phyloP scores from a whole-genome alignment of 2,797 vertebrate genomes.

The Lagodon rhomboides region DNA sequence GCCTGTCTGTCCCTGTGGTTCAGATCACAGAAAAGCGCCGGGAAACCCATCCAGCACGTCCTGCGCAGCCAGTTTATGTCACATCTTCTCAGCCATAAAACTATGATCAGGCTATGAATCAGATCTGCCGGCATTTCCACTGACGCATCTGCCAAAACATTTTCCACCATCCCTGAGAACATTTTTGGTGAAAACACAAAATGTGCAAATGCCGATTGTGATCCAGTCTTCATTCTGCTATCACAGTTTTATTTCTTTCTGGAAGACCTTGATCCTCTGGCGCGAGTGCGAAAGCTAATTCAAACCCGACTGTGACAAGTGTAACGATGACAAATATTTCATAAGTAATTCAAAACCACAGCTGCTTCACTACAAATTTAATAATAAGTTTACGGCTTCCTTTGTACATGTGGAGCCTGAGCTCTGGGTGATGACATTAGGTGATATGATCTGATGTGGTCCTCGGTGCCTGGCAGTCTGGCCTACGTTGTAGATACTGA shows the following conservation, averaged over 20 bases:
- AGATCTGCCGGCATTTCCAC: slow-evolving; percentile 35
- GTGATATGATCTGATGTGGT: slow-evolving; percentile 66
- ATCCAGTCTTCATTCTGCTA: slow-evolving; percentile 17
- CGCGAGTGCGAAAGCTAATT: slow-evolving; percentile 19
- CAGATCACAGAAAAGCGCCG: slow-evolving; percentile 38
- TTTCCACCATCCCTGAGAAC: slow-evolving; percentile 35
- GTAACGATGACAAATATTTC: slow-evolving; percentile 36
- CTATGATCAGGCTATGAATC: slow-evolving; percentile 53
- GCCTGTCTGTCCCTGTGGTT: slow-evolving; percentile 41
- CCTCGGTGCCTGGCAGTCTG: slow-evolving; percentile 66
- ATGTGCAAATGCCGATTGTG: slow-evolving; percentile 12
- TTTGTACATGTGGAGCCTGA: slow-evolving; percentile 22
- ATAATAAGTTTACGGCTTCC: slow-evolving; percentile 40
- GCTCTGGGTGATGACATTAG: slow-evolving; percentile 55
- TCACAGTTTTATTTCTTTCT: slow-evolving; percentile 33
- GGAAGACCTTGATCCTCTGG: slow-evolving; percentile 26
- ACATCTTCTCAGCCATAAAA: slow-evolving; percentile 56
- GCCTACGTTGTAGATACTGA: slow-evolving; percentile 60
- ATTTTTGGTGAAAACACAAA: slow-evolving; percentile 25
- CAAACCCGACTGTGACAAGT: slow-evolving; percentile 29
- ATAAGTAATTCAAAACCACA: slow-evolving; percentile 37
- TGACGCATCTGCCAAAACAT: slow-evolving; percentile 53
- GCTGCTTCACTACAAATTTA: slow-evolving; percentile 26
- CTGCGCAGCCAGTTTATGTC: slow-evolving; percentile 56
- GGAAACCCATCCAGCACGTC: slow-evolving; percentile 42